Evolutionary conservation across 2,113 vertebrate genomes (phyloP), one percentile per base, ranked within the genome.

Genomic region (Chionomys nivalis): DNA sequence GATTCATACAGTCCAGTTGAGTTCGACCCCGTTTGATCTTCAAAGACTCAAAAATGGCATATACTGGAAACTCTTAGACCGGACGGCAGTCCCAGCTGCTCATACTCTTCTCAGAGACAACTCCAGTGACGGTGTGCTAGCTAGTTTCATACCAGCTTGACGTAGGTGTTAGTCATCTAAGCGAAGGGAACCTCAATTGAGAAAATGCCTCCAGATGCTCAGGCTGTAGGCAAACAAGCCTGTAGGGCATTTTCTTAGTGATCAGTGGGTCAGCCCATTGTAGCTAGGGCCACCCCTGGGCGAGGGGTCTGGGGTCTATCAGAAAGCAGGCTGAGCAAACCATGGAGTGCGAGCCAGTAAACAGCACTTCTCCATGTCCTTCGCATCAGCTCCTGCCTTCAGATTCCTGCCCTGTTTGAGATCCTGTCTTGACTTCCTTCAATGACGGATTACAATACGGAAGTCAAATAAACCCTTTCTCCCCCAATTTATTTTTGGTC

Each of bases 1-100:
- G 63, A n/a, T 6, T 9, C 36, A 26, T 2, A 4, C 63, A 19
- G 1, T 63, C 55, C 58, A 36, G 49, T 19, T 9, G 55, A 42
- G 58, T 76, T 86, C 66, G 47, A 89, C 1, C 3, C 36, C 44
- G 66, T 76, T 33, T 55, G 19, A n/a, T 26, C 72, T 89, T 52
- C 70, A 33, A 36, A 87, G 66, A 87, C 73, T 79, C 47, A 65
- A 75, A 86, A 89, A 47, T 72, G 23, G 10, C 44, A 21, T 44
- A 7, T 49, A 61, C 55, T 19, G 19, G 47, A 42, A 61, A 55
- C 26, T 26, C 82, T 68, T 66, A 12, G 7, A 31, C 16, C 28
- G 9, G 0, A 9, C 3, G 0, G 13, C 31, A 44, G 24, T 44
- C 63, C 31, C 24, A 19, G 28, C 8, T 63, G 2, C 55, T 68